Evolutionary conservation across 2,797 vertebrate genomes (phyloP), one percentile per base, ranked within the genome.

Genomic region (Karalla daura): DNA sequence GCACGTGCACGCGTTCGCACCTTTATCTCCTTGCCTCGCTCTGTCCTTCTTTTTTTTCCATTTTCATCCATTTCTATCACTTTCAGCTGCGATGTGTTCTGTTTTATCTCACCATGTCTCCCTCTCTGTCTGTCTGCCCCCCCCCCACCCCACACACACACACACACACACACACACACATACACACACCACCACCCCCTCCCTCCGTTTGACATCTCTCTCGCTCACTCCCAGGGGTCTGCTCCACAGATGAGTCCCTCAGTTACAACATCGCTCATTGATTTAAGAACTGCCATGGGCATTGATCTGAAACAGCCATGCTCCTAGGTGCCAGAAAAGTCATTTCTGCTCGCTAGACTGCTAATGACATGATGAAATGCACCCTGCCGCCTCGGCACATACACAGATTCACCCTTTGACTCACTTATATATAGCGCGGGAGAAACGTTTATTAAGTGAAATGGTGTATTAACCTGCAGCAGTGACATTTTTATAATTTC

Each of bases 201-300:
- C 53, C 15, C 24, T 65, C 32, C 75, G 47, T 81, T 71, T 71
- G 68, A 66, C 53, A 41, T 45, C 30, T 41, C 50, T 61, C 47
- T 59, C 28, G 12, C 51, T 83, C 44, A 3, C 41, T 81, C 80
- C 73, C 76, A 37, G 66, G 72, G 68, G 70, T 80, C 76, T 80
- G 78, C 74, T 86, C 84, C 84, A 87, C 83, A 82, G 80, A 91
- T 78, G 79, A 91, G 86, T 86, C 85, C 67, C 78, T 82, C 50
- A 74, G 87, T 89, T 90, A 89, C 89, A 90, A 85, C 86, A 86
- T 80, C 79, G 81, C 81, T 88, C 88, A 93, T 92, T 90, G 93
- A 93, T 93, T 91, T 87, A 88, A 86, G 85, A 74, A 79, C 75
- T 83, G 89, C 88, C 86, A 88, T 66, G 65, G 74, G 86, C 88